A percentile compares a stretch with the other conserved stretches of the same genome.
phyloP scores from a whole-genome alignment of 2,888 invertebrate genomes.

The Pyrgus malvae region DNA sequence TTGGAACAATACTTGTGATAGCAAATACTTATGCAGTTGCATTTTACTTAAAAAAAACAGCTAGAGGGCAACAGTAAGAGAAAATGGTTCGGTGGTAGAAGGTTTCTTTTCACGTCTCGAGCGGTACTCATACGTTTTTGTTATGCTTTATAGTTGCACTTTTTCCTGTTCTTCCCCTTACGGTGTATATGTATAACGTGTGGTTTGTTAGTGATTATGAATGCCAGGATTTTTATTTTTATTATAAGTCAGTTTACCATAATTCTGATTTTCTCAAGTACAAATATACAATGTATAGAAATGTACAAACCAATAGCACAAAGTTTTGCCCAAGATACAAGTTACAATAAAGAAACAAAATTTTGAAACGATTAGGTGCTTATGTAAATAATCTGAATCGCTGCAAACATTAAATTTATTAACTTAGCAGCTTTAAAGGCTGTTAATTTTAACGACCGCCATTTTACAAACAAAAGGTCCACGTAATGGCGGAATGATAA shows the following conservation, averaged over 20 bases:
- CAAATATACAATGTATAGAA: no score
- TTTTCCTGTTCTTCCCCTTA: neutral
- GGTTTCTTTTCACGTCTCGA: neutral
- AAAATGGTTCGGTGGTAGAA: no score
- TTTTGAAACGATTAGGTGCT: no score
- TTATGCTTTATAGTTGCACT: constrained; percentile 3
- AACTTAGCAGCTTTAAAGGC: constrained; percentile 1
- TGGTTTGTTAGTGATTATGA: neutral
- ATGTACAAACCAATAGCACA: no score
- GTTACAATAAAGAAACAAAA: no score
- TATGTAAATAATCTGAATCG: neutral
- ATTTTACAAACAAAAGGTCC: constrained; percentile 17
- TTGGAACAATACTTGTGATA: no score
- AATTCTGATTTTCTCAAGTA: no score
- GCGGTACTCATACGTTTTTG: neutral
- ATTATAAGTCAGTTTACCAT: no score
- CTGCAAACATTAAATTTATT: neutral
- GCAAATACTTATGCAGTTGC: no score
- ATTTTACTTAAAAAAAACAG: no score
- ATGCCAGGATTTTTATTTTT: neutral
- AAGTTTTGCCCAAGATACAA: no score
- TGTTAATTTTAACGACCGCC: constrained; percentile 15
- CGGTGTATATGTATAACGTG: neutral
- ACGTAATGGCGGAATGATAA: constrained; percentile 18
- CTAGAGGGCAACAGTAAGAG: no score